Evolutionary conservation across 1,140 invertebrate species (phyloP), one percentile per base, ranked within the genome.

Genomic region (Fopius arisanus): DNA sequence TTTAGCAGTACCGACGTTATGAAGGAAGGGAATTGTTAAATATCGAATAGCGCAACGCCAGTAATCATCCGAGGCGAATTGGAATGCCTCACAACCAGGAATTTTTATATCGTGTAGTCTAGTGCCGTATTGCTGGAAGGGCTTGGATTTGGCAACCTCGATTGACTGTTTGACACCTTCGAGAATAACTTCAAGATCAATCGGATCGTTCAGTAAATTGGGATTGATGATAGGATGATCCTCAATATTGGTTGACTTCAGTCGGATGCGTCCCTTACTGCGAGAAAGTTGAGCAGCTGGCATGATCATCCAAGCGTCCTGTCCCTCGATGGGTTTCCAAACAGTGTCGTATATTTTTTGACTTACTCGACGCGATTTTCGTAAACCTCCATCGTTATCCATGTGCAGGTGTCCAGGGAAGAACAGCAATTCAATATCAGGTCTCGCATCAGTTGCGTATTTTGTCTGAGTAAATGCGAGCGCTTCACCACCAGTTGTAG

Each of bases 181-280:
- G 0, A 96, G 92, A 12, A 96, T 81, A 0, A 91, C 91, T 14
- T 91, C 90, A 0, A 95, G 91, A 79, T 97, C 96, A 37, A 90
- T 81, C 0, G 92, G 91, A 84, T 96, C 91, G 59, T 92, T 90
- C 72, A 97, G 94, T 80, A 97, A 97, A 79, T 97, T 96, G 5
- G 97, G 94, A 85, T 97, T 91, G 74, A 99, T 96, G 9, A 93
- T 81, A 0, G 97, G 97, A 80, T 93, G 93, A 19, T 94, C 91
- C 70, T 93, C 94, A 0, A 97, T 97, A 87, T 98, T 94, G 76
- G 91, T 91, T 0, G 96, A 96, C 2, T 96, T 87, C 29, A 97
- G 84, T 21, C 73, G 78, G 5, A 91, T 78, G 4, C 77, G 76
- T 0, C 90, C 90, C 19, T 73, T 76, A 54, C 90, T 91, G 63